A percentile compares a stretch with the other conserved stretches of the same genome.
phyloP scores from a whole-genome alignment of 2,113 vertebrate genomes.

The Guaruba guarouba region DNA sequence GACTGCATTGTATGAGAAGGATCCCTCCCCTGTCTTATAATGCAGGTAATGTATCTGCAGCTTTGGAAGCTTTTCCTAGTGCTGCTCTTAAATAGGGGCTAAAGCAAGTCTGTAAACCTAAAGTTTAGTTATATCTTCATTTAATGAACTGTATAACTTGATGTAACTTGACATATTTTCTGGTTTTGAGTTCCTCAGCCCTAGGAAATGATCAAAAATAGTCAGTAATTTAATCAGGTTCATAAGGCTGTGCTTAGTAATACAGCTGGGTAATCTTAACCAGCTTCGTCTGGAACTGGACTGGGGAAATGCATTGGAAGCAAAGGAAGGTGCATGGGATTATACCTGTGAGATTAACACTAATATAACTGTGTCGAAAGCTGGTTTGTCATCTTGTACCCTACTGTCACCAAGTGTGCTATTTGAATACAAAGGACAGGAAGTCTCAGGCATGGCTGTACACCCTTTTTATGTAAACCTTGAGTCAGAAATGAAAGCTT shows the following conservation, averaged over 20 bases:
- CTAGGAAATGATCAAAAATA: not conserved
- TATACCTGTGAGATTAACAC: not conserved
- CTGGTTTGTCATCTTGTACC: not conserved
- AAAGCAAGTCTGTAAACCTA: not conserved
- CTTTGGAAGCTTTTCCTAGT: not conserved
- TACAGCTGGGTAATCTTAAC: not conserved
- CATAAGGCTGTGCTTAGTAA: fast-evolving
- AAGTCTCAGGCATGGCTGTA: not conserved
- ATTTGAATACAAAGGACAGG: not conserved
- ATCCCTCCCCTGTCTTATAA: not conserved
- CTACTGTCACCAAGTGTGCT: not conserved
- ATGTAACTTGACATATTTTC: not conserved
- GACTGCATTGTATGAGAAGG: not conserved
- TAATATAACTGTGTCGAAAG: not conserved
- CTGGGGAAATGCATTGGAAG: not conserved
- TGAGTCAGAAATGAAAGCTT: not conserved
- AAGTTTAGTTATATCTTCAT: not conserved
- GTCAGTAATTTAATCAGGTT: not conserved
- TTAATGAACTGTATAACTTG: not conserved
- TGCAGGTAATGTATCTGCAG: not conserved
- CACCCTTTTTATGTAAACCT: not conserved
- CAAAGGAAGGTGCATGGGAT: not conserved
- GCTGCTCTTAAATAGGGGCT: not conserved
- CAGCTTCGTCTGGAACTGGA: not conserved
- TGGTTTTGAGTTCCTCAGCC: not conserved